Evolutionary conservation across 2,797 vertebrate genomes (phyloP).

Genomic region (Tauraco hartlaubi): DNA sequence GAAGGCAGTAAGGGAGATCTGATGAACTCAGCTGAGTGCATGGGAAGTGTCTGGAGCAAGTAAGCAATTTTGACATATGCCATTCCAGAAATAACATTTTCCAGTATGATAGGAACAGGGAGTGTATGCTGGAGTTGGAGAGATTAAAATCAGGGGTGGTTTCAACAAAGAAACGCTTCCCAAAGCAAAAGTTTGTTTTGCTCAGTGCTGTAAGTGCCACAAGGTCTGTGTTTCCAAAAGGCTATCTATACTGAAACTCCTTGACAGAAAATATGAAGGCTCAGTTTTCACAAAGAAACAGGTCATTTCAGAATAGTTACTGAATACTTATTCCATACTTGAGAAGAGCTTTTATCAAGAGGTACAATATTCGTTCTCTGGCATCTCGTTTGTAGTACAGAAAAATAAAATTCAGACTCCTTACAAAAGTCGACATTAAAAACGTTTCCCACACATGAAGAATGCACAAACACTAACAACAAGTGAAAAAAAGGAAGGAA

Average conservation of each 20-base stretch:
- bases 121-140: background rate
- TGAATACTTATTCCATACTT: background rate
- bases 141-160: background rate
- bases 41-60: background rate
- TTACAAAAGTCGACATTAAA: background rate
- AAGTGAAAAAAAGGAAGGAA: background rate
- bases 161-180: background rate
- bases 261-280: background rate
- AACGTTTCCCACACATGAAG: background rate
- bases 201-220: background rate
- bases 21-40: background rate
- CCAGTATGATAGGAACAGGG: background rate
- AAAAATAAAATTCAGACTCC: background rate
- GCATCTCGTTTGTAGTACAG: background rate
- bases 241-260: background rate
- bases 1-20: background rate
- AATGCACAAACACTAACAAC: background rate
- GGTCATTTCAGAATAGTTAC: background rate
- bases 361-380: background rate
- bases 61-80: background rate
- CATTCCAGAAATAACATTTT: slow-evolving; percentile 33
- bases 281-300: background rate
- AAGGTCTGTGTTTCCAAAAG: background rate
- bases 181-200: background rate
- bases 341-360: background rate